These are phyloP conservation scores for Sminthurides aquaticus DNA, from an alignment of 2,888 invertebrate genomes.

Conservation along the genomic window DNA sequence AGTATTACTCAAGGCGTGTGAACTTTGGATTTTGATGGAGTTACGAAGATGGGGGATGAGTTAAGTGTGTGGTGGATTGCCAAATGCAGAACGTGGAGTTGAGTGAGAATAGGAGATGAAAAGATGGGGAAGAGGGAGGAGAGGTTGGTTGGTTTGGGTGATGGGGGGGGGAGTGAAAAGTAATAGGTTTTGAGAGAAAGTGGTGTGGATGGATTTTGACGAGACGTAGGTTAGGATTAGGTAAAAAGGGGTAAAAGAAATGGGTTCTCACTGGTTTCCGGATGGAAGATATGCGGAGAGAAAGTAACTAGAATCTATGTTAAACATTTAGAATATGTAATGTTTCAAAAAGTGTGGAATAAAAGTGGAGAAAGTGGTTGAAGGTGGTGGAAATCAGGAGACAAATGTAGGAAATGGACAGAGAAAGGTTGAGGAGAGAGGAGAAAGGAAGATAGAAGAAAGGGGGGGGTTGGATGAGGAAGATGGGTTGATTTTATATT, in stretches of 20 bases:
- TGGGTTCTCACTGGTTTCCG: background rate
- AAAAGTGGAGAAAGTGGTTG: background rate
- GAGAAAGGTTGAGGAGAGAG: slow-evolving; percentile 4
- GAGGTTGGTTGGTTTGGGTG: too few relatives aligned
- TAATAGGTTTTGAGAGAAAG: background rate
- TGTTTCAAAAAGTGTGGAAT: slow-evolving; percentile 1
- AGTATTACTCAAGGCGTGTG: background rate
- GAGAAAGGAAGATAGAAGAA: background rate
- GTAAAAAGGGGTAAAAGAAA: background rate
- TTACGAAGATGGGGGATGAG: too few relatives aligned
- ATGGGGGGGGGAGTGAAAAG: background rate
- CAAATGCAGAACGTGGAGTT: too few relatives aligned
- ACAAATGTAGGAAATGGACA: slow-evolving; percentile 41
- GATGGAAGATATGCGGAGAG: background rate
- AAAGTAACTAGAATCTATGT: background rate
- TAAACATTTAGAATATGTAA: background rate
- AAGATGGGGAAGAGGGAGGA: too few relatives aligned
- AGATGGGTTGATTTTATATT: background rate
- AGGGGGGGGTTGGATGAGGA: slow-evolving; percentile 28
- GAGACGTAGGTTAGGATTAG: background rate
- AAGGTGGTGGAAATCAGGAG: slow-evolving; percentile 36
- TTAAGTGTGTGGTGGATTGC: too few relatives aligned
- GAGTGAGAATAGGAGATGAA: too few relatives aligned
- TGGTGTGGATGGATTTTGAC: background rate
- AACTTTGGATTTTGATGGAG: too few relatives aligned